phyloP scores from a whole-genome alignment of 2,888 invertebrate genomes.

The Autographa gamma region DNA sequence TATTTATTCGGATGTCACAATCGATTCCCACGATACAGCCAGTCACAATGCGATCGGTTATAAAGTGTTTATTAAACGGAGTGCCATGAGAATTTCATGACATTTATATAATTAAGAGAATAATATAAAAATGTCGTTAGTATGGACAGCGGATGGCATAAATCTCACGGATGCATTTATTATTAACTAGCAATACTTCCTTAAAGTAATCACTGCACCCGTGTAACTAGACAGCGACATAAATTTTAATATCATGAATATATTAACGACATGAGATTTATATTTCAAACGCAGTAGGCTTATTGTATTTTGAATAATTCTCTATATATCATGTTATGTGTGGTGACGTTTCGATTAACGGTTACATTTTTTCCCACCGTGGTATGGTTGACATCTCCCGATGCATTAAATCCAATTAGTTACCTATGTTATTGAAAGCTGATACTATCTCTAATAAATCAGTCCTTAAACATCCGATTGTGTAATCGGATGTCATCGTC shows the following conservation, averaged over 20 bases:
- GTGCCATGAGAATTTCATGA: constrained; percentile 51
- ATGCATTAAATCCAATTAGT: constrained; percentile 59
- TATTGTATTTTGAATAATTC: constrained; percentile 39
- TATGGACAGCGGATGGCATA: constrained; percentile 70
- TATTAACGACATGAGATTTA: constrained; percentile 44
- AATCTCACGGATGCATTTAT: constrained; percentile 68
- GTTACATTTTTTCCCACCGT: constrained; percentile 50
- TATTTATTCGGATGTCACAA: constrained; percentile 7
- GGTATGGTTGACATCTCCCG: constrained; percentile 37
- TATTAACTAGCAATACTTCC: constrained; percentile 57
- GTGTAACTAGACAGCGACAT: constrained; percentile 49
- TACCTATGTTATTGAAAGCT: constrained; percentile 55
- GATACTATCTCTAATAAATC: constrained; percentile 62
- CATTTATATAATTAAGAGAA: constrained; percentile 62
- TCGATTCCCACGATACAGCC: constrained; percentile 30
- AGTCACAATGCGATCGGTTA: constrained; percentile 21
- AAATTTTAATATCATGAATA: constrained; percentile 55
- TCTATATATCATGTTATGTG: constrained; percentile 13
- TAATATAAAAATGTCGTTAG: constrained; percentile 69
- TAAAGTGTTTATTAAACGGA: constrained; percentile 33
- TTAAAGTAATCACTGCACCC: constrained; percentile 52
- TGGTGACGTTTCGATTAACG: constrained; percentile 38
- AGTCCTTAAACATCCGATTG: constrained; percentile 55
- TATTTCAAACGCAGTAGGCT: constrained; percentile 34
- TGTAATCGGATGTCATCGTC: constrained; percentile 55